phyloP scores from a whole-genome alignment of 2,797 vertebrate species.

The Telmatherina bonti region DNA sequence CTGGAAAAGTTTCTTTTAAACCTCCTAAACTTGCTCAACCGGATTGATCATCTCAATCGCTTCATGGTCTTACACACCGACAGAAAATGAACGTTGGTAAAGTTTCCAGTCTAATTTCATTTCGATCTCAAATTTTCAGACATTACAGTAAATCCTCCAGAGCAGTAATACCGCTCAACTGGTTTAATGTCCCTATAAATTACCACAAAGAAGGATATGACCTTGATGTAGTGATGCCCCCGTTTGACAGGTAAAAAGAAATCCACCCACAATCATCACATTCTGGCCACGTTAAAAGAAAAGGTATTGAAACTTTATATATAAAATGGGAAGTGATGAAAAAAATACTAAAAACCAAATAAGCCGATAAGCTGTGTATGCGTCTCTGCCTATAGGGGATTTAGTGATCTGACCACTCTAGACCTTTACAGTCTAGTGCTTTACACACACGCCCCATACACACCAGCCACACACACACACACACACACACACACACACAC shows the following conservation, averaged over 20 bases:
- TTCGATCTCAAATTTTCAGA: neutral
- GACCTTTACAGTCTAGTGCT: conserved; percentile 23
- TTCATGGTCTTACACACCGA: neutral
- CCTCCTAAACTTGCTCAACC: neutral
- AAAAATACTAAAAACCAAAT: conserved; percentile 16
- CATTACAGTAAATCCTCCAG: neutral
- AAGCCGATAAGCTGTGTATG: conserved; percentile 8
- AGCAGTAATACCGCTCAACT: neutral
- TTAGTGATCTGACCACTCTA: conserved; percentile 41
- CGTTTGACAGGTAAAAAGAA: neutral
- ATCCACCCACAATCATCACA: neutral
- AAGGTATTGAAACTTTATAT: neutral
- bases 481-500: conserved; percentile 14
- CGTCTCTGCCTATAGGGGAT: conserved; percentile 7
- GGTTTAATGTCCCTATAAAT: conserved; percentile 13
- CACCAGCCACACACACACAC: conserved; percentile 12
- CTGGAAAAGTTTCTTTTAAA: neutral
- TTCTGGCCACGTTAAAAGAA: neutral
- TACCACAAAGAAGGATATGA: neutral
- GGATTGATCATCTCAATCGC: neutral
- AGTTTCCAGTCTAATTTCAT: neutral
- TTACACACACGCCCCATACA: conserved; percentile 26
- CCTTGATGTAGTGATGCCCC: neutral
- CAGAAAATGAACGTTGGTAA: neutral
- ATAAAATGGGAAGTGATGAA: neutral